Evolutionary conservation across 2,797 vertebrate species (phyloP).

Genomic region (Miichthys miiuy): DNA sequence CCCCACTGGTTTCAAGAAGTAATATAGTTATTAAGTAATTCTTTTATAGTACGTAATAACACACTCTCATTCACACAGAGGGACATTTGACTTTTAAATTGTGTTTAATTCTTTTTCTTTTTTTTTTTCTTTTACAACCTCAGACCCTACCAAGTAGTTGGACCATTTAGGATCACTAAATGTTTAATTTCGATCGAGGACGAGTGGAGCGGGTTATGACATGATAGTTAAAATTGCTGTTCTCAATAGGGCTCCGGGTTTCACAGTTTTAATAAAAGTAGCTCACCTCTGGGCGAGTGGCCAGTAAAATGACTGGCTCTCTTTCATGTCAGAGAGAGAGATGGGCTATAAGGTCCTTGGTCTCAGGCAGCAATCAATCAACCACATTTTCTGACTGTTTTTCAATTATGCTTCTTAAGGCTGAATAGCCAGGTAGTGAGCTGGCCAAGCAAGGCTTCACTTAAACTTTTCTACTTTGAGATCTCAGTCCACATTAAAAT

Average conservation of each 20-base stretch:
- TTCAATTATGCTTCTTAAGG: slow-evolving; percentile 70
- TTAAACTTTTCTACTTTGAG: slow-evolving; percentile 52
- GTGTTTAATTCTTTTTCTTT: slow-evolving; percentile 45
- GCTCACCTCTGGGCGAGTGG: slow-evolving; percentile 64
- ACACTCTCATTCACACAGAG: slow-evolving; percentile 53
- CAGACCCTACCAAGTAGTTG: slow-evolving; percentile 12
- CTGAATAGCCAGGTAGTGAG: slow-evolving; percentile 44
- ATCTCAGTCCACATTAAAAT: slow-evolving; percentile 32
- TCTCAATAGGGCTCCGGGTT: slow-evolving; percentile 63
- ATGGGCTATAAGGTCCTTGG: slow-evolving; percentile 58
- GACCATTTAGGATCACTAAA: slow-evolving; percentile 66
- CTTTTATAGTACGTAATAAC: slow-evolving; percentile 52
- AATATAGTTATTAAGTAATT: slow-evolving; percentile 56
- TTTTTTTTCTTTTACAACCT: slow-evolving; percentile 55
- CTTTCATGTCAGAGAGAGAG: slow-evolving; percentile 57
- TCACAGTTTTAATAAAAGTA: slow-evolving; percentile 73
- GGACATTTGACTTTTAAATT: slow-evolving; percentile 70
- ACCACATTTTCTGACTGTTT: slow-evolving; percentile 64
- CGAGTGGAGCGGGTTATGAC: slow-evolving; percentile 59
- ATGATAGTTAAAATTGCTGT: slow-evolving; percentile 67
- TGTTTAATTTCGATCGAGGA: slow-evolving; percentile 72
- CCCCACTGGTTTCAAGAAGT: slow-evolving; percentile 43
- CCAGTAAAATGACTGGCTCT: slow-evolving; percentile 73
- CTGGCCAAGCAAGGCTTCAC: slow-evolving; percentile 25
- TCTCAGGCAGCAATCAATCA: slow-evolving; percentile 77